A percentile compares a stretch with the other conserved stretches of the same genome.
These are phyloP conservation scores for Zele albiditarsus DNA, from an alignment of 2,888 invertebrate genomes.

Conservation along the genomic window DNA sequence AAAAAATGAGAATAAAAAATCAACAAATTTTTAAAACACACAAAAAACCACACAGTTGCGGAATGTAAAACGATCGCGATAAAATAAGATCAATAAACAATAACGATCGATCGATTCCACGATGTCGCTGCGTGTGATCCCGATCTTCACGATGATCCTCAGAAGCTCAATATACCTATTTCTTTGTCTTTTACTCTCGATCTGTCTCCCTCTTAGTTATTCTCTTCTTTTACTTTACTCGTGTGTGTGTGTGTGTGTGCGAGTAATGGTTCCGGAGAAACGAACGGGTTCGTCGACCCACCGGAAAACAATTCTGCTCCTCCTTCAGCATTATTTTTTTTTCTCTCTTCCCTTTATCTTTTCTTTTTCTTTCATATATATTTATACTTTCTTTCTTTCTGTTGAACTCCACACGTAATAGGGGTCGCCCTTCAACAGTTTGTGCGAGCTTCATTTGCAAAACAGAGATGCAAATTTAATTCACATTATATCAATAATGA, in stretches of 20 bases:
- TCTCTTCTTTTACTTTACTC: conserved; percentile 3
- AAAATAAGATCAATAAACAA: conserved; percentile 37
- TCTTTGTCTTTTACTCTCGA: not conserved
- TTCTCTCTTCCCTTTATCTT: not conserved
- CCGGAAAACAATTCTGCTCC: conserved; percentile 23
- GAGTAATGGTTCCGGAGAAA: conserved; percentile 36
- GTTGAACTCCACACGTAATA: conserved; percentile 1
- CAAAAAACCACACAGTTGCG: not conserved
- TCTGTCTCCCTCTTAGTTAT: conserved; percentile 1
- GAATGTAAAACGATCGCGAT: conserved; percentile 31
- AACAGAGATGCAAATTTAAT: conserved; percentile 65
- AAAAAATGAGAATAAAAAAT: not conserved
- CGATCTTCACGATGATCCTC: conserved; percentile 35
- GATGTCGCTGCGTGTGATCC: conserved; percentile 32
- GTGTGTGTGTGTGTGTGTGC: not conserved
- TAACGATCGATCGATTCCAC: conserved; percentile 39
- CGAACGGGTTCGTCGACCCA: conserved; percentile 36
- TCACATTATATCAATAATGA: conserved; percentile 34
- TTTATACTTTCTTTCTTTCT: not conserved
- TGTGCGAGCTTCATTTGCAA: conserved; percentile 58
- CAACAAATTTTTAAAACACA: not conserved
- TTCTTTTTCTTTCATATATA: not conserved
- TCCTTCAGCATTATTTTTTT: not conserved
- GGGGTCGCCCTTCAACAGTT: conserved; percentile 44
- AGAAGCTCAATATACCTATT: conserved; percentile 19